These are phyloP conservation scores for Myioborus melanocephalus DNA, from an alignment of 2,797 vertebrate species.

Conservation along the genomic window DNA sequence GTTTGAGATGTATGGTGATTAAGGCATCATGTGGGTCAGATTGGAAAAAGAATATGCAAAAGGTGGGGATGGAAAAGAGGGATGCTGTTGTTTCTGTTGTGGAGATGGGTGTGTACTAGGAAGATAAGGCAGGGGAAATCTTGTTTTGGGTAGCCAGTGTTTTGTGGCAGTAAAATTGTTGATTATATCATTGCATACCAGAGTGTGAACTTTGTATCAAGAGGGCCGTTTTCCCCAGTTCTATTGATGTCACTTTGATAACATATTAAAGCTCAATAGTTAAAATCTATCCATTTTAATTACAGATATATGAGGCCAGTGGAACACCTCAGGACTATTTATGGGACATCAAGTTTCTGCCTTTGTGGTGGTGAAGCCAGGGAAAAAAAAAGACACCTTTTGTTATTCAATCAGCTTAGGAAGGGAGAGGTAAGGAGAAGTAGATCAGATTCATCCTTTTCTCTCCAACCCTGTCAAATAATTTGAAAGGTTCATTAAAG, in stretches of 20 bases:
- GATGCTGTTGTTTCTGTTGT: not conserved
- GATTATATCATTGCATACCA: not conserved
- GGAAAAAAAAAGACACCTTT: not conserved
- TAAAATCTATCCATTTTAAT: not conserved
- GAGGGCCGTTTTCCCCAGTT: not conserved
- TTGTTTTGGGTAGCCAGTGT: not conserved
- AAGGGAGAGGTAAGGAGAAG: not conserved
- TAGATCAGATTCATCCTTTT: not conserved
- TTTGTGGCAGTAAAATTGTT: not conserved
- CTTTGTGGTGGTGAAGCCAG: not conserved
- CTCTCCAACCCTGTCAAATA: not conserved
- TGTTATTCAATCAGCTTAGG: not conserved
- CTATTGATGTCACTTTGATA: not conserved
- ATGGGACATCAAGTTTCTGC: not conserved
- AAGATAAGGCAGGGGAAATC: not conserved
- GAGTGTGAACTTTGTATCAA: not conserved
- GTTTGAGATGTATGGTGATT: not conserved
- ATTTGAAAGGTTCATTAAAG: not conserved
- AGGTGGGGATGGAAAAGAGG: not conserved
- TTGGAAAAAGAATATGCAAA: not conserved
- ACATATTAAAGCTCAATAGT: not conserved
- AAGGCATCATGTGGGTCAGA: not conserved
- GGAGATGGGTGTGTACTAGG: not conserved
- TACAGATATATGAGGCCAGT: not conserved
- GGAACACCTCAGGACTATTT: not conserved